These are phyloP conservation scores for Neosilurus hyrtlii DNA, from an alignment of 2,797 vertebrate species.

Conservation along the genomic window DNA sequence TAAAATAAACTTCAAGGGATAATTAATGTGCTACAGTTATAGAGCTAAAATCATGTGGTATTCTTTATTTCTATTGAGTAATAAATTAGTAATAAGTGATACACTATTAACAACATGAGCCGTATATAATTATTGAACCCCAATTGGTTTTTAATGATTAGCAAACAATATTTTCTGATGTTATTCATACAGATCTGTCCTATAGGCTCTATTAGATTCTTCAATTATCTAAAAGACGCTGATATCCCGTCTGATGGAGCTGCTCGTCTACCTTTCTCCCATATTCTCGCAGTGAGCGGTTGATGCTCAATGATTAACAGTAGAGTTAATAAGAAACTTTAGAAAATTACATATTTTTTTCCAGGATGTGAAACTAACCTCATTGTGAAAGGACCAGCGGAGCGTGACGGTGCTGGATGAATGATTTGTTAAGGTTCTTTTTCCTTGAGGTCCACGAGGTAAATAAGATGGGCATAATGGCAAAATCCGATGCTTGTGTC, in stretches of 20 bases:
- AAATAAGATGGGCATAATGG: constrained; percentile 52
- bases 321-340: constrained; percentile 77
- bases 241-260: not conserved
- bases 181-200: not conserved
- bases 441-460: constrained; percentile 31
- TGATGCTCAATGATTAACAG: constrained; percentile 70
- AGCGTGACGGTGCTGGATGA: constrained; percentile 58
- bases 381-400: constrained; percentile 71
- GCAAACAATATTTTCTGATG: not conserved
- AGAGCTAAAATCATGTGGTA: not conserved
- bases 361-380: constrained; percentile 63
- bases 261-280: constrained; percentile 44
- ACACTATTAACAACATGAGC: not conserved
- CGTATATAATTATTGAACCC: constrained; percentile 52
- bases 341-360: constrained; percentile 68
- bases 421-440: constrained; percentile 48
- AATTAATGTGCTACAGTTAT: not conserved
- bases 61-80: not conserved
- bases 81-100: constrained; percentile 1
- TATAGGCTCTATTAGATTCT: not conserved
- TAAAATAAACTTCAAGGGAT: not conserved
- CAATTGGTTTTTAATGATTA: not conserved
- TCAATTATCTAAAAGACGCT: not conserved
- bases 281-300: constrained; percentile 33
- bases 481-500: constrained; percentile 13